Conservation (phyloP, 2,797 vertebrate genomes). For the Hippoglossus hippoglossus region DNA sequence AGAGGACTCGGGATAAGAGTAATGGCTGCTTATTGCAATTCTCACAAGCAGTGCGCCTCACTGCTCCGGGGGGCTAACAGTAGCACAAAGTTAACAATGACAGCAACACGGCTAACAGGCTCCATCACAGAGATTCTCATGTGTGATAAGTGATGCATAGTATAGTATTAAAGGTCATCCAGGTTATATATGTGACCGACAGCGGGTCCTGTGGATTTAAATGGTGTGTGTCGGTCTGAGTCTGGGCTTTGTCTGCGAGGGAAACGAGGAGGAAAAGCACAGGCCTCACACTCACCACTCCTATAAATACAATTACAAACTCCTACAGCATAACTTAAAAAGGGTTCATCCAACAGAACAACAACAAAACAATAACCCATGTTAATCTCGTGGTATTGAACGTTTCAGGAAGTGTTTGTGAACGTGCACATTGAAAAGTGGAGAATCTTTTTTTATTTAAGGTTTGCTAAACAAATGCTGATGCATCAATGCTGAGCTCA, state of each 20-base stretch:
- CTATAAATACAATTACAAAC: constrained; percentile 78
- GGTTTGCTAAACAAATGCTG: background rate
- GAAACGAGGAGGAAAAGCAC: constrained; percentile 33
- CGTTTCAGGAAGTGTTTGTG: constrained; percentile 45
- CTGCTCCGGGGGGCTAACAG: constrained; percentile 52
- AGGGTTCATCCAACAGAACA: constrained; percentile 36
- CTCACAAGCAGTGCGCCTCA: constrained; percentile 62
- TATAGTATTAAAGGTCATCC: constrained; percentile 74
- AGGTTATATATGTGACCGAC: constrained; percentile 34
- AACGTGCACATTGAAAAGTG: constrained; percentile 6
- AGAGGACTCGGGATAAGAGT: constrained; percentile 61
- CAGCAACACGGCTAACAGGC: constrained; percentile 50
- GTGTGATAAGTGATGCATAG: constrained; percentile 76
- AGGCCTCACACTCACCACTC: constrained; percentile 71
- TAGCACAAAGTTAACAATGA: constrained; percentile 60
- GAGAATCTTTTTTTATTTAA: background rate
- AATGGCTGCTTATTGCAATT: constrained; percentile 79
- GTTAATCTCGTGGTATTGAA: constrained; percentile 48
- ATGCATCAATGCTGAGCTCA: background rate
- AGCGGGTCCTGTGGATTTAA: constrained; percentile 11
- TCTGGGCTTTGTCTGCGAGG: constrained; percentile 54
- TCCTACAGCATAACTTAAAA: constrained; percentile 73
- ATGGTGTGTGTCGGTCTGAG: constrained; percentile 29
- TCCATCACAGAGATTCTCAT: constrained; percentile 41
- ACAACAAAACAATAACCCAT: constrained; percentile 20